phyloP scores from a whole-genome alignment of 2,888 invertebrate genomes.

The Serrognathus titanus region DNA sequence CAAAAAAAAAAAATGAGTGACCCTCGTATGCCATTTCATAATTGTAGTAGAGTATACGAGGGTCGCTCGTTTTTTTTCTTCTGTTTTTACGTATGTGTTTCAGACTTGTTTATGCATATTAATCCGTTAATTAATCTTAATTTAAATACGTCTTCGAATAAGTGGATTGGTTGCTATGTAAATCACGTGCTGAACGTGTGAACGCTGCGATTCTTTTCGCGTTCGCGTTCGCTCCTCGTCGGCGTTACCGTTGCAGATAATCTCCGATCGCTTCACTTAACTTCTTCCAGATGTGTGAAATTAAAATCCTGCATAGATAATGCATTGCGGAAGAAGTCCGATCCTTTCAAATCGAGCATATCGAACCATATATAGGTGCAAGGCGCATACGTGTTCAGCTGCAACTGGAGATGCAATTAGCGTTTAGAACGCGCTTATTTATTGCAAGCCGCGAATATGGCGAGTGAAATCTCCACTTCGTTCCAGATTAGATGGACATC shows the following conservation, averaged over 20 bases:
- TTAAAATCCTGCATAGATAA: neutral
- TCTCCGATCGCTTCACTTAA: neutral
- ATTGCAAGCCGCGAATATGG: constrained; percentile 12
- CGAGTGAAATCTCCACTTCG: constrained; percentile 13
- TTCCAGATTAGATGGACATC: constrained; percentile 11
- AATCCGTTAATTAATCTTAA: too few relatives aligned
- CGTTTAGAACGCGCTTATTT: constrained; percentile 9
- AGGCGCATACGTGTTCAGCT: neutral
- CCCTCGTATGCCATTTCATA: too few relatives aligned
- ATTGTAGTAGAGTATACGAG: too few relatives aligned
- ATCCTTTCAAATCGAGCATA: neutral
- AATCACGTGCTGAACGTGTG: too few relatives aligned
- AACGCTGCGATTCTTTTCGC: neutral
- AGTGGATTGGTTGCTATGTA: too few relatives aligned
- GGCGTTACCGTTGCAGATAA: neutral
- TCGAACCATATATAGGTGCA: neutral
- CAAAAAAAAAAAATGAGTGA: too few relatives aligned
- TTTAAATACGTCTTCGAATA: too few relatives aligned
- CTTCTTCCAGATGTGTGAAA: neutral
- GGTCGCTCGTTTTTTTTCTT: too few relatives aligned
- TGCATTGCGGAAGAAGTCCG: neutral
- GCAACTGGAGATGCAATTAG: constrained; percentile 10
- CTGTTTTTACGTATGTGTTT: too few relatives aligned
- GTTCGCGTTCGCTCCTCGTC: neutral
- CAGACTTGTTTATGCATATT: too few relatives aligned